phyloP scores from a whole-genome alignment of 2,888 invertebrate genomes.

The Chaetogeoica ovagalla region DNA sequence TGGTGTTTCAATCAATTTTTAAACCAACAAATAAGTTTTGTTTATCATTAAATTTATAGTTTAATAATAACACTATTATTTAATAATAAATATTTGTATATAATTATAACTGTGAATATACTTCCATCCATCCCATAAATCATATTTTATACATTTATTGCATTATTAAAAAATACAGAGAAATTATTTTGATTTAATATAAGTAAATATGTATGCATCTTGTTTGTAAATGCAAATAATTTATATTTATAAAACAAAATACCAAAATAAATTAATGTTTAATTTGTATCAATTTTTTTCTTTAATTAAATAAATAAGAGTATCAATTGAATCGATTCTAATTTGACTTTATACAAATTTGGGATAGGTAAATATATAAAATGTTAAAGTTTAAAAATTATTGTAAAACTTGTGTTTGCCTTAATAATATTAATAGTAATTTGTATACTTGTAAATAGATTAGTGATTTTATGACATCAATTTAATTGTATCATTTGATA shows the following conservation, averaged over 20 bases:
- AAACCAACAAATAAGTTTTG: constrained; percentile 33
- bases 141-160: constrained; percentile 14
- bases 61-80: constrained; percentile 35
- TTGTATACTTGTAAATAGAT: constrained; percentile 51
- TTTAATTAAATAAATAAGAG: neutral
- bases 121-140: constrained; percentile 25
- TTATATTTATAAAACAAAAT: constrained; percentile 12
- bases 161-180: neutral
- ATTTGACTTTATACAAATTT: neutral
- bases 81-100: constrained; percentile 21
- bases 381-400: constrained; percentile 21
- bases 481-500: constrained; percentile 1
- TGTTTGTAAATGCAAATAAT: constrained; percentile 9
- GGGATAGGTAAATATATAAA: constrained; percentile 17
- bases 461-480: constrained; percentile 14
- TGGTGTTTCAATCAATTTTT: constrained; percentile 8
- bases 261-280: neutral
- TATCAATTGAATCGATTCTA: neutral
- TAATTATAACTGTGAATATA: constrained; percentile 47
- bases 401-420: constrained; percentile 16
- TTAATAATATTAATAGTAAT: constrained; percentile 4
- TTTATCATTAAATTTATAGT: constrained; percentile 15
- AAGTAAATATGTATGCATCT: neutral
- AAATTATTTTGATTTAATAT: constrained; percentile 7
- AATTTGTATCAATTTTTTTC: constrained; percentile 3